Base-by-base conservation (phyloP, 2,888 invertebrate species). In the Ypsolopha sequella region DNA sequence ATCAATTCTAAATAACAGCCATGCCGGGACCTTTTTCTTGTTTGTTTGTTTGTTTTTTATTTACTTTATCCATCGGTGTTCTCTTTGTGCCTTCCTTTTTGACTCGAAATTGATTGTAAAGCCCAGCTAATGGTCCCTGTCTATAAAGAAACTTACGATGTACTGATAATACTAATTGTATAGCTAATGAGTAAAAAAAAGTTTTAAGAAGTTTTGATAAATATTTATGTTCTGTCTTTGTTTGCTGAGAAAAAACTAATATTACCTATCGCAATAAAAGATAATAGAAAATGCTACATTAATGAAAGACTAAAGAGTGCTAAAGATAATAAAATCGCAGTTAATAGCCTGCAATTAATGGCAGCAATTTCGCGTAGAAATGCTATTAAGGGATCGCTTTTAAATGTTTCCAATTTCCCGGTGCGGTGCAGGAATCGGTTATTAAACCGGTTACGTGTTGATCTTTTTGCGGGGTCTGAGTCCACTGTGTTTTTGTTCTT, bases 1-100 rank as follows among this genome's bases (percentile, higher is more conserved):
- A 86, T 86, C 86, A 85, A 86, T 81, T 79, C 86, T 79, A 84
- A 86, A 85, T 85, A 86, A 84, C 85, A 82, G 51, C 51, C 48
- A 24, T 84, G 76, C 77, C 80, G 78, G 79, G 80, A 68, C 73
- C 76, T 78, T 84, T 82, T 79, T 75, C 76, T 48, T 76, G 76
- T 81, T 80, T 84, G 69, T 81, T 80, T 84, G 69, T 84, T 84
- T 82, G 67, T 82, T 82, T 82, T 85, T 82, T 85, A 78, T 80
- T 84, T 80, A 79, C 76, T 67, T 80, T 80, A 80, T 80, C 75
- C 76, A 75, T 78, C 71, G 73, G 66, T 76, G 74, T 72, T 72
- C 69, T 72, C 71, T 77, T 73, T 73, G 68, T 72, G 66, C 66
- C 63, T 70, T 73, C 68, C 60, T 74, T 81, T 82, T 80, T 69